Evolutionary conservation across 2,888 invertebrate genomes (phyloP), one percentile per base, ranked within the genome.

Genomic region (Drosophila mimica): DNA sequence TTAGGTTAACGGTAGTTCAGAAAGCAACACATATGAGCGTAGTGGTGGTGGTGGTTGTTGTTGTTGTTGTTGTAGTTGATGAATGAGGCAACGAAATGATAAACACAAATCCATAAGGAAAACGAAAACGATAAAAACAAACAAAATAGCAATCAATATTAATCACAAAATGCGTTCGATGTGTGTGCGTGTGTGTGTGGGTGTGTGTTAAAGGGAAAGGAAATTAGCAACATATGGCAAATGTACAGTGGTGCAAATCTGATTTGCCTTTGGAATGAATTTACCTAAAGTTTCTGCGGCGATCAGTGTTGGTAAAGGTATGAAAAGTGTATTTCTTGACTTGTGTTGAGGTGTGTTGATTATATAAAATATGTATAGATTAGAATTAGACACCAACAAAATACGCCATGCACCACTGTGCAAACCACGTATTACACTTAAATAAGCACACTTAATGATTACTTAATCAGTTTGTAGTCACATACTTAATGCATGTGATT

Each of bases 1-100:
- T 83, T 82, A 78, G 82, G 77, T 87, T 84, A 87, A 84, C 83
- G 87, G 87, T 87, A 87, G 85, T 83, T 83, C 84, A 84, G 76
- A 78, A 84, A 81, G 84, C 87, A 82, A 74, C 78, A 86, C 78
- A 79, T 69, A 82, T 69, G 76, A 59, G 68, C 53, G 28, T 66
- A 59, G 53, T 72, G 54, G 64, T 77, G 54, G 64, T 77, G 74
- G 72, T 56, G 66, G 62, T 59, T 61, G 79, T 68, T 61, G 81
- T 80, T 4, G 40, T 40, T 62, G 73, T 65, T 63, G 82, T 74
- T 56, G 80, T 64, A 28, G 59, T 53, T 75, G 70, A 78, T 67
- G 67, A 76, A 68, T 66, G 73, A 70, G 76, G 73, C 76, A 76
- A 80, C 76, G 77, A 82, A 81, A 82, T 83, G 84, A 84, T 79